Percentiles rank a stretch among this genome's conserved stretches.
phyloP scores from a whole-genome alignment of 1,140 invertebrate genomes.

The Eumeta japonica region DNA sequence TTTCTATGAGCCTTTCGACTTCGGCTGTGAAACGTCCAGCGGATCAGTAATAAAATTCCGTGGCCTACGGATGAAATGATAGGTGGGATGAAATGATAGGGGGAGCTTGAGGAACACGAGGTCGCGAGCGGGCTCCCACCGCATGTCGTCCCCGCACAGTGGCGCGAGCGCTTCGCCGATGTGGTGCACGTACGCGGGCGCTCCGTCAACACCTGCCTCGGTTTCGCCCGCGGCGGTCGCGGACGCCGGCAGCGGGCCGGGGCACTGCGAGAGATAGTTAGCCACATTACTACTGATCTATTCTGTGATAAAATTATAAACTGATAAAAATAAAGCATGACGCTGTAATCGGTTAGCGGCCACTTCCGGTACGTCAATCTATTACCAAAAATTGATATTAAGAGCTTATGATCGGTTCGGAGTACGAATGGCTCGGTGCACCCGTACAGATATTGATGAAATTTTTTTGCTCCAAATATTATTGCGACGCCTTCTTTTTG shows the following conservation, averaged over 20 bases:
- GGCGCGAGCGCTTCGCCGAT: slow-evolving; percentile 7
- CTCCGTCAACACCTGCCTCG: neutral
- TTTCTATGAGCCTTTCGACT: no score
- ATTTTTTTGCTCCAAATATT: slow-evolving; percentile 42
- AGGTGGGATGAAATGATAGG: no score
- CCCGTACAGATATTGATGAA: slow-evolving; percentile 43
- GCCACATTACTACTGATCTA: slow-evolving; percentile 10
- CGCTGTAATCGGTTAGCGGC: slow-evolving; percentile 18
- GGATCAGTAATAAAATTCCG: no score
- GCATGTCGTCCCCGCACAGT: neutral
- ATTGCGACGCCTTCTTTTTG: slow-evolving; percentile 54
- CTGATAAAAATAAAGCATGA: slow-evolving; percentile 18
- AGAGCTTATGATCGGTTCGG: slow-evolving; percentile 13
- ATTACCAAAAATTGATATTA: slow-evolving; percentile 14
- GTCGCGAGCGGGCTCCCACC: no score
- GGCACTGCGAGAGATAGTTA: slow-evolving; percentile 11
- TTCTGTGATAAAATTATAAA: slow-evolving; percentile 17
- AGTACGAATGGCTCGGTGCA: slow-evolving; percentile 15
- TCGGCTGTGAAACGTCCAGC: no score
- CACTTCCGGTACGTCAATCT: slow-evolving; percentile 15
- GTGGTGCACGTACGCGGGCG: slow-evolving; percentile 3
- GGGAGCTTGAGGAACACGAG: no score
- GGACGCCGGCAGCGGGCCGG: slow-evolving; percentile 2
- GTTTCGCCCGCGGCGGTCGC: neutral
- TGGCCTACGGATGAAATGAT: no score